phyloP scores from a whole-genome alignment of 2,888 invertebrate species.

The Erebia ligea region DNA sequence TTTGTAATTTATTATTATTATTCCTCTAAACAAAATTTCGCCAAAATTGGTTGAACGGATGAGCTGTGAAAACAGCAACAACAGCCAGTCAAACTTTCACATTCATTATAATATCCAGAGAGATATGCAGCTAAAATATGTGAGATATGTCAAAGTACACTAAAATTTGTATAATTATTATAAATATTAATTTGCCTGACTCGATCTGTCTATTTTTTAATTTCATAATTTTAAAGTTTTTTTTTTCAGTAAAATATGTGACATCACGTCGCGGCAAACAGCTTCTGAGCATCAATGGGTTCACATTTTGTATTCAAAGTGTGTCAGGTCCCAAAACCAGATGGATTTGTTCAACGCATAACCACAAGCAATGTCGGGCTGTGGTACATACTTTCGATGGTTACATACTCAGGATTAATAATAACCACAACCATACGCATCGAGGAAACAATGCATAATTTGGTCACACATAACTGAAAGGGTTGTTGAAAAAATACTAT shows the following conservation, averaged over 20 bases:
- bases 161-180: too few species aligned
- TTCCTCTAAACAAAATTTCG: too few species aligned
- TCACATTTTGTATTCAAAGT: conserved; percentile 46
- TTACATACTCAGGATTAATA: conserved; percentile 48
- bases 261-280: conserved; percentile 49
- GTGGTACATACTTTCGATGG: conserved; percentile 49
- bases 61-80: too few species aligned
- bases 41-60: too few species aligned
- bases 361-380: conserved; percentile 51
- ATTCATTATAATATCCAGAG: too few species aligned
- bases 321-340: conserved; percentile 43
- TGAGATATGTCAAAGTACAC: too few species aligned
- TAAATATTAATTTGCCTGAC: too few species aligned
- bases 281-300: conserved; percentile 46
- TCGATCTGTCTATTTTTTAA: too few species aligned
- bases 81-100: too few species aligned
- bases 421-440: conserved; percentile 48
- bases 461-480: not conserved
- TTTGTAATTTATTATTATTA: too few species aligned
- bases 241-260: conserved; percentile 43
- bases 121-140: too few species aligned
- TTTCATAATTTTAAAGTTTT: not conserved
- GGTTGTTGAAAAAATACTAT: not conserved
- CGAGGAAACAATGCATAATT: not conserved
- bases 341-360: conserved; percentile 61